A percentile compares a stretch with the other conserved stretches of the same genome.
Conservation (phyloP, 2,888 invertebrate genomes). For the Trypoxylon attenuatum region DNA sequence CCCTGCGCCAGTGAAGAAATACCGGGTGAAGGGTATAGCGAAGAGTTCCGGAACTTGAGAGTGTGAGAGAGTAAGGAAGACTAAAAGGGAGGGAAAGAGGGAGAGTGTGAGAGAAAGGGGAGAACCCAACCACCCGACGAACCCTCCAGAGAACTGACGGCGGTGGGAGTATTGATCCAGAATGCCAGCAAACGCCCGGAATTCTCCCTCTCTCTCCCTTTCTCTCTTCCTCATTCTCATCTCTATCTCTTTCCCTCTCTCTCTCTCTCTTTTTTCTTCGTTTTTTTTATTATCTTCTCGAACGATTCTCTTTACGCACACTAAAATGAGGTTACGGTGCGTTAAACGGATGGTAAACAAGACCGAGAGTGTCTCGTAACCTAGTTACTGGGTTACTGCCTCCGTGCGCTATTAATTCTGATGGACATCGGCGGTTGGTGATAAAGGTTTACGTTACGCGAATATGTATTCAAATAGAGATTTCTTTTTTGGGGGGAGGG, state of each 20-base stretch:
- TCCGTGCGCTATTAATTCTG: no score
- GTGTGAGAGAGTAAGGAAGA: slow-evolving; percentile 6
- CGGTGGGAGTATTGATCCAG: slow-evolving; percentile 73
- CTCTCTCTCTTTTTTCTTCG: neutral
- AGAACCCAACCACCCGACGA: slow-evolving; percentile 36
- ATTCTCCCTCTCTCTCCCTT: slow-evolving; percentile 41
- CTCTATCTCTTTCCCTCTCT: slow-evolving; percentile 2
- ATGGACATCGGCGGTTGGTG: no score
- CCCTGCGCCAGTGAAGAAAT: no score
- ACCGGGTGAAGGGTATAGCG: neutral
- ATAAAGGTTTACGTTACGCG: no score
- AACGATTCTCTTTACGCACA: no score
- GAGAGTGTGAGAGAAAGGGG: slow-evolving; percentile 23
- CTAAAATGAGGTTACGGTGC: no score
- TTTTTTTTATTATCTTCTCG: neutral
- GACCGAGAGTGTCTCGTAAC: no score
- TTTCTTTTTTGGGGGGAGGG: no score
- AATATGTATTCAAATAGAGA: no score
- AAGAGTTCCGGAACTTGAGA: slow-evolving; percentile 6
- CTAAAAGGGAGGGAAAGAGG: slow-evolving; percentile 21
- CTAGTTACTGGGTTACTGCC: no score
- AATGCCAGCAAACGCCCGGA: slow-evolving; percentile 68
- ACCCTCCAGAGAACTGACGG: slow-evolving; percentile 53
- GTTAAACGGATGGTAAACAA: no score
- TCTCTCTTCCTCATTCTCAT: slow-evolving; percentile 1